phyloP scores from a whole-genome alignment of 2,888 invertebrate species.

The Drosophila lutescens region DNA sequence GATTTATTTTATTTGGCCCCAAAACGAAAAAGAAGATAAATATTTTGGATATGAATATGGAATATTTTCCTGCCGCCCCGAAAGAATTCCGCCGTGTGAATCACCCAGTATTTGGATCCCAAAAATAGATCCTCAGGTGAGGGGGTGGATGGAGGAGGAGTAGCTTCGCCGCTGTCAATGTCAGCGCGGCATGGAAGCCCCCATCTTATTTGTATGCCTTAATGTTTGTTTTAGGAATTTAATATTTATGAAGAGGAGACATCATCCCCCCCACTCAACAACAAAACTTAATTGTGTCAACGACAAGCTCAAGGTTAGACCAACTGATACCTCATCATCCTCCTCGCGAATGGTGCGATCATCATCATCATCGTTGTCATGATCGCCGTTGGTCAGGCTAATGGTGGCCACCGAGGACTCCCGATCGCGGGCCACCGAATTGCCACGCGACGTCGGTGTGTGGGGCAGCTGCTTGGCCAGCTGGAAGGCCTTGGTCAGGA shows the following conservation, averaged over 20 bases:
- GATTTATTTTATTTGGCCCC: constrained; percentile 7
- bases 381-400: constrained; percentile 26
- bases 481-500: constrained; percentile 93
- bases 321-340: constrained; percentile 85
- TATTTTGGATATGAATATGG: constrained; percentile 21
- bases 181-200: constrained; percentile 48
- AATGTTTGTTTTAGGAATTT: constrained; percentile 46
- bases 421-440: constrained; percentile 79
- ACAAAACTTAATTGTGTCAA: constrained; percentile 32
- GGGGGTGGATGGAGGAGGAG: constrained; percentile 44
- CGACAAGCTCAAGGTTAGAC: constrained; percentile 59
- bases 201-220: neutral
- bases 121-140: constrained; percentile 55
- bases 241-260: constrained; percentile 39
- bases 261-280: constrained; percentile 30
- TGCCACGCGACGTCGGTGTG: constrained; percentile 83
- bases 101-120: constrained; percentile 47
- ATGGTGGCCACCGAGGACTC: constrained; percentile 70
- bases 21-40: constrained; percentile 9
- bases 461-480: constrained; percentile 85
- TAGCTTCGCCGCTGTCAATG: constrained; percentile 62
- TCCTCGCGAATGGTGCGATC: constrained; percentile 88
- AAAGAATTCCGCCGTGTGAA: constrained; percentile 61
- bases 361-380: constrained; percentile 86
- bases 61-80: constrained; percentile 31